Base-by-base conservation (phyloP, 2,797 vertebrate genomes). In the Pygocentrus nattereri region DNA sequence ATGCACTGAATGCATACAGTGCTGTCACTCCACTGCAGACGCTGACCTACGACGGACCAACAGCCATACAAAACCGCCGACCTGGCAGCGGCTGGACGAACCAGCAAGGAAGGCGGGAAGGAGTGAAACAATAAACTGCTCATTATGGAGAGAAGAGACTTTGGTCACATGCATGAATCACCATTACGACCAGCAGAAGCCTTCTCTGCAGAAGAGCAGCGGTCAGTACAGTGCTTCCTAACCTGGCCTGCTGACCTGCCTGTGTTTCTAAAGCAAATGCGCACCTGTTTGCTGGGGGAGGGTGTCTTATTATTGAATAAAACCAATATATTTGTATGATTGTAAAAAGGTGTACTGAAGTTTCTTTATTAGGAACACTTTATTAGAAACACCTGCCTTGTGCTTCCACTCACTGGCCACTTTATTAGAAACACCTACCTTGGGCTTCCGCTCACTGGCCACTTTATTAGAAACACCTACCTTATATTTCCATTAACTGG, bases 311-410 rank as follows among this genome's bases (percentile, higher is more conserved):
- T 91, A 87, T 90, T 90, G 80, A 89, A 93, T 93, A 94, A 91
- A 95, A 93, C 93, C 92, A 81, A 89, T 94, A 95, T 94, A 95
- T 95, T 95, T 95, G 92, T 95, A 95, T 94, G 88, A 94, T 94
- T 95, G 92, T 94, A 61, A 93, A 88, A 82, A 81, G 1, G 81
- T 49, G 77, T 82, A 76, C 72, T 82, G 82, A 23, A 27, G 21
- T 81, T 38, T 61, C 6, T 70, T 8, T 74, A 38, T 50, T 18
- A 50, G 15, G 15, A 5, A 15, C 38, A 49, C 47, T 49, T 49
- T 49, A 49, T 49, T 49, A 12, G 44, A 4, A 47, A 47, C 44
- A n/a, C n/a, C n/a, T 1, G 54, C 52, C 52, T n/a, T 52, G 1
- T 54, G 19, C 21, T 4, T 54, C 19, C 19, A 21, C 18, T n/a